Evolutionary conservation across 2,113 vertebrate genomes (phyloP).

Genomic region (Aramus guarauna): DNA sequence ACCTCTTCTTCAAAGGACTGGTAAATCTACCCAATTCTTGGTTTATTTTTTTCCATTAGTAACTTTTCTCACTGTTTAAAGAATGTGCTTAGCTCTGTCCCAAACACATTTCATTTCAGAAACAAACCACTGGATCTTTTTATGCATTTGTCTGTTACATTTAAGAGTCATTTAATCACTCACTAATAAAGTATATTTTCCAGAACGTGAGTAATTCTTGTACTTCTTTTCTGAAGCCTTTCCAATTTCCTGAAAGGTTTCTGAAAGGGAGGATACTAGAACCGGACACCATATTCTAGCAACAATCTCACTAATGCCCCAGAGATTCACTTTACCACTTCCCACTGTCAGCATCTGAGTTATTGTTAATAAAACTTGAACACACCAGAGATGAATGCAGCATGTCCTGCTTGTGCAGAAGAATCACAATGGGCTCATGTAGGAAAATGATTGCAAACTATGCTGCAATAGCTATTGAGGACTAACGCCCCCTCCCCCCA

Average conservation of each 20-base stretch:
- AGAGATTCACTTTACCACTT: slow-evolving; percentile 1
- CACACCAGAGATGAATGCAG: neutral
- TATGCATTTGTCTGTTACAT: neutral
- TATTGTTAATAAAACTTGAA: neutral
- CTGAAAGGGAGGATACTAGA: neutral
- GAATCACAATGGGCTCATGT: neutral
- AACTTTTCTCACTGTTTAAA: neutral
- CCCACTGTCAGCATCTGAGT: neutral
- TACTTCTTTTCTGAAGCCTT: slow-evolving; percentile 1
- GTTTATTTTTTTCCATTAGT: neutral
- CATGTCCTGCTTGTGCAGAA: neutral
- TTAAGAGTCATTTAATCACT: neutral
- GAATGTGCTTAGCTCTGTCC: neutral
- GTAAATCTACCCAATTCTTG: neutral
- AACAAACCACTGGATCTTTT: neutral
- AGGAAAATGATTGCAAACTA: neutral
- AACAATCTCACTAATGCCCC: neutral
- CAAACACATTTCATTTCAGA: neutral
- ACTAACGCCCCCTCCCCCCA: neutral
- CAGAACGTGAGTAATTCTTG: neutral
- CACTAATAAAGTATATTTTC: neutral
- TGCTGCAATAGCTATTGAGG: neutral
- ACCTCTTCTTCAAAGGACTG: neutral
- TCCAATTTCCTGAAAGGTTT: slow-evolving; percentile 8
- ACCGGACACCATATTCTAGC: neutral